These are phyloP conservation scores for Pseudochromis fuscus DNA, from an alignment of 2,797 vertebrate genomes.

Conservation along the genomic window DNA sequence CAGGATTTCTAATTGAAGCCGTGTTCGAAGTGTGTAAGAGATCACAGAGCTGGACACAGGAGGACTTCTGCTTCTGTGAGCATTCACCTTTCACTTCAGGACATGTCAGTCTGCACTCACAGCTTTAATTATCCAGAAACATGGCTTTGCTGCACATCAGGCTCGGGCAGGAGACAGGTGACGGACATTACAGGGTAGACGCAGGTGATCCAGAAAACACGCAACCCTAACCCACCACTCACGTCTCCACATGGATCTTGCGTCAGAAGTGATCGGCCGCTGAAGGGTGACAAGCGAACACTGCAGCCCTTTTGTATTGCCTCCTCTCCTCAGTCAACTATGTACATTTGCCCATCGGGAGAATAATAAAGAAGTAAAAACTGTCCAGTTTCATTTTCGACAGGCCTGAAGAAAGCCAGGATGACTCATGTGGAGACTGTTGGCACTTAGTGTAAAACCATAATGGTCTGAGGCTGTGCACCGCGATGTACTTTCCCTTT, in stretches of 20 bases:
- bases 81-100: slow-evolving; percentile 59
- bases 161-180: slow-evolving; percentile 37
- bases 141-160: slow-evolving; percentile 52
- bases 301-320: slow-evolving; percentile 9
- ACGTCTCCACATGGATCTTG: slow-evolving; percentile 29
- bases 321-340: slow-evolving; percentile 20
- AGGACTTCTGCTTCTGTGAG: slow-evolving; percentile 61
- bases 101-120: slow-evolving; percentile 44
- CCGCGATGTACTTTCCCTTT: slow-evolving; percentile 34
- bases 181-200: slow-evolving; percentile 29
- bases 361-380: slow-evolving; percentile 44
- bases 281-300: slow-evolving; percentile 29
- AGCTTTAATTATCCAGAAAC: slow-evolving; percentile 67
- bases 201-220: slow-evolving; percentile 44
- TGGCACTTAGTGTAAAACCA: slow-evolving; percentile 65
- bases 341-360: slow-evolving; percentile 27
- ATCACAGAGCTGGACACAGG: slow-evolving; percentile 26
- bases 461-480: slow-evolving; percentile 39
- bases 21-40: slow-evolving; percentile 11
- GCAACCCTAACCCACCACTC: slow-evolving; percentile 22
- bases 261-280: slow-evolving; percentile 36
- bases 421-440: slow-evolving; percentile 63
- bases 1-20: neutral
- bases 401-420: slow-evolving; percentile 41
- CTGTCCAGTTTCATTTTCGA: slow-evolving; percentile 51